Evolutionary conservation across 2,888 invertebrate species (phyloP), one percentile per base, ranked within the genome.

Genomic region (Holacanthella duospinosa): DNA sequence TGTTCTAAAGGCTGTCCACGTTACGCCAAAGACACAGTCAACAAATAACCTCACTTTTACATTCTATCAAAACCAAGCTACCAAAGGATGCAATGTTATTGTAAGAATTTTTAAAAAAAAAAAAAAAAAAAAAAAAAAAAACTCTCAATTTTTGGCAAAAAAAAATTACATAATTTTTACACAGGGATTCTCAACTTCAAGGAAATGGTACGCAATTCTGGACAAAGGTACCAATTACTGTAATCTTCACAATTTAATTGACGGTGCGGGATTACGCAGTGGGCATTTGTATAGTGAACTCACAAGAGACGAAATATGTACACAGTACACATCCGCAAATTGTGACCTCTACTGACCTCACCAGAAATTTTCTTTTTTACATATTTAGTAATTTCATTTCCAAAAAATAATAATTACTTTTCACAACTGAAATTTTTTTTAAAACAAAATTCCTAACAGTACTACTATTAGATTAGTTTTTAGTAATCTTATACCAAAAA

Each of bases 181-280:
- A n/a, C 59, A 75, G 75, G 75, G 73, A 1, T 71, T 66, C 64
- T 75, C 75, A n/a, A 66, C 69, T 4, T 74, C 75, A 2, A 63
- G 73, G 24, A 60, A 71, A 16, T 74, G 71, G 63, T 73, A 69
- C 44, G 74, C 75, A 4, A 59, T 74, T 19, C 67, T 75, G 53
- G 75, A 75, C 61, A 74, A 70, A 61, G 74, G 75, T 24, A 74
- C 73, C 26, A 75, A 75, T 66, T 75, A 74, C 62, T 75, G 75
- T 64, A 75, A 75, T 66, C 60, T 75, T n/a, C 74, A 74, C 27
- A 75, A 75, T 59, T 68, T 75, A 26, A 67, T 75, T 24, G 72
- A 74, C 55, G 75, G 74, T 24, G 69, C 74, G 1, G 71, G 71
- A 9, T 67, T 75, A 4, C 64, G 66, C 29, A 43, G 43, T 12